Base-by-base conservation (phyloP, 1,140 invertebrate genomes). In the Radopholus similis region DNA sequence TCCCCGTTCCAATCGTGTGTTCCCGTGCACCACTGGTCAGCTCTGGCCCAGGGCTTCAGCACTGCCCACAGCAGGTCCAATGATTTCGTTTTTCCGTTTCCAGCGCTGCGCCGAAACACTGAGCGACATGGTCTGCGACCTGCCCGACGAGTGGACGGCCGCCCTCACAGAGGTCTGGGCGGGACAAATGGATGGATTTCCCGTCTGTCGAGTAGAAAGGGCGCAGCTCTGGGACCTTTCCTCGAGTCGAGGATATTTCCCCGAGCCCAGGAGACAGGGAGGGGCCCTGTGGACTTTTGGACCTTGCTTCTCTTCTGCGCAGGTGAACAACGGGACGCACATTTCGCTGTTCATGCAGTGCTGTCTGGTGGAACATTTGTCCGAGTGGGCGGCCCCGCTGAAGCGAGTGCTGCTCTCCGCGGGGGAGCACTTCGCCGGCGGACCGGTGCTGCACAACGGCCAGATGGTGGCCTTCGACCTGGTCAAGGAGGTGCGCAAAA, bases 401-500 rank as follows among this genome's bases (percentile, higher is more conserved):
- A 62, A 62, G 18, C 42, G 47, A 62, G n/a, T 62, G 23, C 21
- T 62, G n/a, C 35, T 62, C 30, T 32, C 42, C 23, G 21, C 18
- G 21, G 59, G 59, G 13, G 59, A 62, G 49, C 21, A 47, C 28
- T 66, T 32, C 40, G 59, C 49, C 23, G 72, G 72, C 21, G 72
- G 72, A 2, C 57, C 54, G 18, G 73, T 74, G 28, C 30, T 59
- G 32, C 40, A 74, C 15, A 65, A 76, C 21, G 64, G 56, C 6
- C 34, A 56, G 30, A 35, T 66, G 2, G 49, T 62, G 9, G 71
- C 71, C 0, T 74, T 76, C 38, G 72, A 74, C 58, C 42, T 74
- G 21, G 56, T 74, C 57, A 74, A 74, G 51, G 72, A 74, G 66
- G 67, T 74, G 9, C 18, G 59, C n/a, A 74, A 76, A 64, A 74